Evolutionary conservation across 1,140 invertebrate genomes (phyloP), one percentile per base, ranked within the genome.

Genomic region (Homarus americanus): DNA sequence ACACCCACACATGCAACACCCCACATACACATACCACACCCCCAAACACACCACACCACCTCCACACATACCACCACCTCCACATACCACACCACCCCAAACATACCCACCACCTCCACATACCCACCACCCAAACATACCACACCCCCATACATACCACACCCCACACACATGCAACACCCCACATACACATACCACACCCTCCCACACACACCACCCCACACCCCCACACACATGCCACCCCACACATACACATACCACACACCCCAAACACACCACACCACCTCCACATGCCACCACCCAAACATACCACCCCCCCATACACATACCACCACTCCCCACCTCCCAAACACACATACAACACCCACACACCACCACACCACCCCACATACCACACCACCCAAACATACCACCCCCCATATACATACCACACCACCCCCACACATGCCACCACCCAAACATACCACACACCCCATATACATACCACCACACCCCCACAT

Each of bases 261-360:
- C 53, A 41, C 53, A 41, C 53, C 79, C 53, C 79, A 82, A 41
- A 82, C 79, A 82, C 79, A 82, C 79, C 53, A 41, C 53, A 41
- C 53, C 79, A 82, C 79, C 53, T 44, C 20, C 79, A 82, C 80
- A 58, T 32, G 36, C 82, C 28, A 53, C 28, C 82, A 69, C 82
- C 28, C 82, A 69, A 53, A 32, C 63, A 36, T 40, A 10, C 58
- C 78, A 41, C 78, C 17, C 78, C 38, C 78, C 38, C 78, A 80
- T 38, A 80, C 78, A 80, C 78, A 80, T 38, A 80, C 78, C 38
- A 40, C 49, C 79, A 82, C 79, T 53, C 79, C 49, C 79, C 49
- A 41, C 53, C 79, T 53, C 79, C 53, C 79, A 82, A 41, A 82
- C 79, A 82, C 79, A 82, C 79, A 82, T 44, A 82, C 79, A 82